Percentiles rank a stretch among this genome's conserved stretches.
These are phyloP conservation scores for Podarcis raffonei DNA, from an alignment of 2,113 vertebrate species.

Conservation along the genomic window DNA sequence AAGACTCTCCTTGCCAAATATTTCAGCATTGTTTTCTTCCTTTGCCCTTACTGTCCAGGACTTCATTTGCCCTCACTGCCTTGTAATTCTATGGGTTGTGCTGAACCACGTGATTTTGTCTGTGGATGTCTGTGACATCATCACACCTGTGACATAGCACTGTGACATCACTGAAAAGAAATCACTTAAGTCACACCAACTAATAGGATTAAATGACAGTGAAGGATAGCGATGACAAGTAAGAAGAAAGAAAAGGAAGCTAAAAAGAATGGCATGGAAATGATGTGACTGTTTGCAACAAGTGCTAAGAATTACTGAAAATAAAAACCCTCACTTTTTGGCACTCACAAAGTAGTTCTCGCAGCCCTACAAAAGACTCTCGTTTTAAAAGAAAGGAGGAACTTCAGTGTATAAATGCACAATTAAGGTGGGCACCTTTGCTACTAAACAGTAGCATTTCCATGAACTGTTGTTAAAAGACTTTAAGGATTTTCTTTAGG, in stretches of 20 bases:
- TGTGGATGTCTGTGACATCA: background rate
- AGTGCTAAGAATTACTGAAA: background rate
- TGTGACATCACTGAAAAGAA: background rate
- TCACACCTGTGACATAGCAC: background rate
- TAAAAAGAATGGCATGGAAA: background rate
- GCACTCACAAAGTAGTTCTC: background rate
- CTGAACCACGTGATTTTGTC: too few species aligned
- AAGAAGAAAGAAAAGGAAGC: background rate
- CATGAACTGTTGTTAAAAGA: background rate
- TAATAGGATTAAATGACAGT: background rate
- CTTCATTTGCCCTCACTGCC: background rate
- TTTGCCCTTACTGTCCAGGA: background rate
- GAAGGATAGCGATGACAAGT: background rate
- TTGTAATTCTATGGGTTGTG: background rate
- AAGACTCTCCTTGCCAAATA: too few species aligned
- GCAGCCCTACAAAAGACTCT: background rate
- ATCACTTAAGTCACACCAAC: background rate
- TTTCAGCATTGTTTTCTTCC: background rate
- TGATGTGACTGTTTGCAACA: background rate
- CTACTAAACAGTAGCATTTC: background rate
- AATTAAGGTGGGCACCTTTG: background rate
- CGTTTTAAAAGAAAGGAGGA: background rate
- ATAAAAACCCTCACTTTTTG: background rate
- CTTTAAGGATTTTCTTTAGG: constrained; percentile 35
- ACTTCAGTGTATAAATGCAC: background rate